Evolutionary conservation across 1,140 invertebrate species (phyloP).

Genomic region (Episyrphus balteatus): DNA sequence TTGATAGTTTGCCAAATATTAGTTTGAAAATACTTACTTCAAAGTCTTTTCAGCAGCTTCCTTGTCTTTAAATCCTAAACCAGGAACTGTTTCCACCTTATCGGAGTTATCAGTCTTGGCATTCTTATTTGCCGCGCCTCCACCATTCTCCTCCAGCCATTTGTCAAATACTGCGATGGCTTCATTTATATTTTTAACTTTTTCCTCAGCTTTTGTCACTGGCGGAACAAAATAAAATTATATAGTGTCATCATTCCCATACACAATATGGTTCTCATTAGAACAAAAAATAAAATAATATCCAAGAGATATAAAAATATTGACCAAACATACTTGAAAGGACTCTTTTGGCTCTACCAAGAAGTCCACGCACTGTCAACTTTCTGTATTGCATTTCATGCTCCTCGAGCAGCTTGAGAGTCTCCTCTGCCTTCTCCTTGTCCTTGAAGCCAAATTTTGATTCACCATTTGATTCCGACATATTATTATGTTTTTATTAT

Average conservation of each 20-base stretch:
- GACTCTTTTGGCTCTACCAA: slow-evolving; percentile 51
- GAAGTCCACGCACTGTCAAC: slow-evolving; percentile 49
- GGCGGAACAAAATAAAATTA: slow-evolving; percentile 1
- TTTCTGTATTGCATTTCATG: slow-evolving; percentile 52
- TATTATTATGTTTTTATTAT: slow-evolving; percentile 2
- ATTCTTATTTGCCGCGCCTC: slow-evolving; percentile 38
- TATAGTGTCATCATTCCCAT: neutral
- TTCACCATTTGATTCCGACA: slow-evolving; percentile 36
- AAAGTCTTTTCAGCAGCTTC: slow-evolving; percentile 40
- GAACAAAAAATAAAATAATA: neutral
- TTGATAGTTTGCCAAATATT: no score
- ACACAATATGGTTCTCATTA: neutral
- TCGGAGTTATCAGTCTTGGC: slow-evolving; percentile 32
- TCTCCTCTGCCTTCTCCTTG: slow-evolving; percentile 53
- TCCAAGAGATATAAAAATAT: neutral
- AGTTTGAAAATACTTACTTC: slow-evolving; percentile 31
- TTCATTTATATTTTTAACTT: slow-evolving; percentile 55
- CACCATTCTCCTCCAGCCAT: slow-evolving; percentile 47
- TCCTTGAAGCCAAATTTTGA: slow-evolving; percentile 59
- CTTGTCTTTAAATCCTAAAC: slow-evolving; percentile 53
- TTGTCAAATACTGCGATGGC: slow-evolving; percentile 53
- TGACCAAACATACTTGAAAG: slow-evolving; percentile 45
- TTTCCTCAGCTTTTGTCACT: slow-evolving; percentile 59
- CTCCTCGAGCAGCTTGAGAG: slow-evolving; percentile 45
- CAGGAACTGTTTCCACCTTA: slow-evolving; percentile 45